Evolutionary conservation across 2,797 vertebrate genomes (phyloP).

Genomic region (Pseudopleuronectes americanus): DNA sequence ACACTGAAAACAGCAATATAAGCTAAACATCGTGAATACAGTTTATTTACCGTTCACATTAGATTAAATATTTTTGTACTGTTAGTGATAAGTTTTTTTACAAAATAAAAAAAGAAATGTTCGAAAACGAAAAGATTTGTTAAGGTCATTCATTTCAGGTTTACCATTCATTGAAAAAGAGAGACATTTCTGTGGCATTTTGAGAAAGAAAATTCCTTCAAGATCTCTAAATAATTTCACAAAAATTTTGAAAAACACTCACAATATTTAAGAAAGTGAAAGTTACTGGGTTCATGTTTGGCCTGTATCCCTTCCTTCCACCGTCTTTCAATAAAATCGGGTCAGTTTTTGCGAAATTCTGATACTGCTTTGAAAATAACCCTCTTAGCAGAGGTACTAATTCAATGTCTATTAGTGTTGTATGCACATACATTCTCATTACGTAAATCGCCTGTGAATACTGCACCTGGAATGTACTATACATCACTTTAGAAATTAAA

Average conservation of each 20-base stretch:
- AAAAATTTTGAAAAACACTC: too few species aligned
- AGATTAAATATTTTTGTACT: conserved; percentile 39
- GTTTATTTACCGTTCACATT: conserved; percentile 16
- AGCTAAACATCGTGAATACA: conserved; percentile 1
- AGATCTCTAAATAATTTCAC: too few species aligned
- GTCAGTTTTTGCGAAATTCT: too few species aligned
- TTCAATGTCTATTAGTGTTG: neutral
- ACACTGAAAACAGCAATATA: conserved; percentile 10
- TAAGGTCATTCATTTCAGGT: neutral
- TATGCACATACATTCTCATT: neutral
- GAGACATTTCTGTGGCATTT: neutral
- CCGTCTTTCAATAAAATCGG: too few species aligned
- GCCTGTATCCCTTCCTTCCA: too few species aligned
- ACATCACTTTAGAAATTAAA: neutral
- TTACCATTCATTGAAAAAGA: neutral
- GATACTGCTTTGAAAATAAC: too few species aligned
- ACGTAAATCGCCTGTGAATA: neutral
- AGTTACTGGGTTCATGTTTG: too few species aligned
- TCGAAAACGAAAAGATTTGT: neutral
- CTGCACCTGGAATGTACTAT: neutral
- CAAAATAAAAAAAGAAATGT: conserved; percentile 38
- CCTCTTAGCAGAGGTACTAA: too few species aligned
- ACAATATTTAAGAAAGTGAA: too few species aligned
- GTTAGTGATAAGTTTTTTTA: conserved; percentile 4
- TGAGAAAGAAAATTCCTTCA: neutral